Percentiles rank a stretch among this genome's conserved stretches.
Evolutionary conservation across 1,140 invertebrate species (phyloP).

Genomic region (Macrostomum lignano): DNA sequence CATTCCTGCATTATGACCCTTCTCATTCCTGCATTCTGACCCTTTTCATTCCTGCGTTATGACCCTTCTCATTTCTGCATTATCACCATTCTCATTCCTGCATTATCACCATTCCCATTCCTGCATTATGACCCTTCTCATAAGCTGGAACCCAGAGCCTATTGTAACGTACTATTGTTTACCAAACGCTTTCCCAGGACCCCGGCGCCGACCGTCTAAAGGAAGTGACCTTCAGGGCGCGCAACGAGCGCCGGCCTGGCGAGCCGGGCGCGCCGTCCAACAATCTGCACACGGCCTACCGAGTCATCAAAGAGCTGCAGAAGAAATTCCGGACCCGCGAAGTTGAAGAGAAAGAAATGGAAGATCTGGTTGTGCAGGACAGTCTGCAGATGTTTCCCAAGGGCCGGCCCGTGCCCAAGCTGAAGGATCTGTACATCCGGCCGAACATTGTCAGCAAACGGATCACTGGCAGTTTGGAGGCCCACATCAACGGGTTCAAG

Average conservation of each 20-base stretch:
- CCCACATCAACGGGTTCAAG: slow-evolving; percentile 56
- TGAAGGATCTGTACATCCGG: slow-evolving; percentile 90
- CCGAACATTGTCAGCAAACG: slow-evolving; percentile 92
- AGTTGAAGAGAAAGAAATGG: slow-evolving; percentile 88
- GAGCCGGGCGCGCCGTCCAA: slow-evolving; percentile 72
- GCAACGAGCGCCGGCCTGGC: slow-evolving; percentile 84
- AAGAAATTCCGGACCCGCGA: slow-evolving; percentile 92
- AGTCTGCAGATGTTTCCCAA: slow-evolving; percentile 64
- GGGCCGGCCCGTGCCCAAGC: slow-evolving; percentile 81
- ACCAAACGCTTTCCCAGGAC: slow-evolving; percentile 63
- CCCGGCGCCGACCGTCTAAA: slow-evolving; percentile 86
- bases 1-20: no score
- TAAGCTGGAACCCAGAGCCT: no score
- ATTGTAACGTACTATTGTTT: no score
- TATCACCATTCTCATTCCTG: no score
- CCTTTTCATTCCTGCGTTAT: no score
- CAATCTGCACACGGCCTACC: slow-evolving; percentile 78
- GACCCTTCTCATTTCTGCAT: no score
- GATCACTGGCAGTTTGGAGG: slow-evolving; percentile 63
- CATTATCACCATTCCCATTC: no score
- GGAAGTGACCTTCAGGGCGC: slow-evolving; percentile 95
- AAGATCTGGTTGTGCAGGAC: slow-evolving; percentile 82
- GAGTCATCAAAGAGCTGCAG: slow-evolving; percentile 93
- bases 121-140: no score
- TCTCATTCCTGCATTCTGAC: no score